phyloP scores from a whole-genome alignment of 1,140 invertebrate species.

The Frieseomelitta varia region DNA sequence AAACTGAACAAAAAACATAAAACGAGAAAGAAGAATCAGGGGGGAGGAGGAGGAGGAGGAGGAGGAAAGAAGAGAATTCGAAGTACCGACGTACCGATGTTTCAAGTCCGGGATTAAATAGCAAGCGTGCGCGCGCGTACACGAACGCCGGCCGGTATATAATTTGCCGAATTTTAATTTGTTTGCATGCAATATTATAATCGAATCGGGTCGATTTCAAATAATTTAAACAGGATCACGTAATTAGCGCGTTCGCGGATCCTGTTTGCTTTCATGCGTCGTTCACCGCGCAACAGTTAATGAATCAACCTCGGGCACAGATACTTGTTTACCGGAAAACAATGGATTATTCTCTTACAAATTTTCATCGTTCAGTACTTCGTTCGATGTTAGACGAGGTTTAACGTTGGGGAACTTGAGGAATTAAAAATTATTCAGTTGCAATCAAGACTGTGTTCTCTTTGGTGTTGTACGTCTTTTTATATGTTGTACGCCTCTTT shows the following conservation, averaged over 20 bases:
- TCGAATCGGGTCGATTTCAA: background rate
- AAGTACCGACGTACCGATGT: background rate
- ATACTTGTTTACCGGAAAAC: background rate
- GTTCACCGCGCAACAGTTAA: conserved; percentile 14
- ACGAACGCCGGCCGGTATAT: background rate
- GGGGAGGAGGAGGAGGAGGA: no score
- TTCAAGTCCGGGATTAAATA: background rate
- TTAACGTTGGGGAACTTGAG: no score
- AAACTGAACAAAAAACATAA: background rate
- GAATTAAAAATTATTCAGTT: no score
- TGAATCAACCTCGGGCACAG: background rate
- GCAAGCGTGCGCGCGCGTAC: background rate
- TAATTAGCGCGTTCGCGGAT: background rate
- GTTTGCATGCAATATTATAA: conserved; percentile 12
- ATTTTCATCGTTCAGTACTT: background rate
- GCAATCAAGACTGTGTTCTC: no score
- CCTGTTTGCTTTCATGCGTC: background rate
- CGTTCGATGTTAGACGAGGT: no score
- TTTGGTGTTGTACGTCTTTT: no score
- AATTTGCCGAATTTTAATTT: conserved; percentile 18
- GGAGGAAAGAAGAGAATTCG: background rate
- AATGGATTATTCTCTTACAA: background rate
- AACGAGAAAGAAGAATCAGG: background rate
- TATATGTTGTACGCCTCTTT: no score
- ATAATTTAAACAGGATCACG: conserved; percentile 17